These are phyloP conservation scores for Orthonevra nobilis DNA, from an alignment of 2,888 invertebrate genomes.

Conservation along the genomic window DNA sequence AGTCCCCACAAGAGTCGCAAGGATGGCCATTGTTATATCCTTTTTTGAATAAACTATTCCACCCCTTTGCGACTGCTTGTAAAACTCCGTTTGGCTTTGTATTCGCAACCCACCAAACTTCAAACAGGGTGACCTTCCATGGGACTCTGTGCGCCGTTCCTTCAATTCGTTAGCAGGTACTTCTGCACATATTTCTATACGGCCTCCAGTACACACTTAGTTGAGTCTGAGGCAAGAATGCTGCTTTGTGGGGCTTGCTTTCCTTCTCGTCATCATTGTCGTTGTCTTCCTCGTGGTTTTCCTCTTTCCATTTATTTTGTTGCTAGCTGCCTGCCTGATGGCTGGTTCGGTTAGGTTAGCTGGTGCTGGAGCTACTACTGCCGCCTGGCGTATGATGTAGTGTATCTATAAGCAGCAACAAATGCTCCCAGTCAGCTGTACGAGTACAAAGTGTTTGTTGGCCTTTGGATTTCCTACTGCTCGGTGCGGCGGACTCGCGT, in stretches of 20 bases:
- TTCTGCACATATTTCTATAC: slow-evolving; percentile 32
- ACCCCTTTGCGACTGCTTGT: too few relatives aligned
- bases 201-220: slow-evolving; percentile 18
- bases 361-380: slow-evolving; percentile 31
- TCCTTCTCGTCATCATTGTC: slow-evolving; percentile 28
- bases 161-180: slow-evolving; percentile 42
- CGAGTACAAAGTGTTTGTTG: slow-evolving; percentile 55
- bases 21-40: too few relatives aligned
- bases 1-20: too few relatives aligned
- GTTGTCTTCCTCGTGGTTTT: slow-evolving; percentile 57
- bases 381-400: slow-evolving; percentile 44
- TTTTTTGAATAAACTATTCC: too few relatives aligned
- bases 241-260: too few relatives aligned
- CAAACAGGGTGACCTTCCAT: too few relatives aligned
- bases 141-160: slow-evolving; percentile 49
- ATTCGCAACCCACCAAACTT: too few relatives aligned
- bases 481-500: slow-evolving; percentile 46
- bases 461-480: slow-evolving; percentile 59
- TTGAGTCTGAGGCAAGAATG: too few relatives aligned
- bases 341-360: slow-evolving; percentile 36
- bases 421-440: slow-evolving; percentile 56
- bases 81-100: too few relatives aligned
- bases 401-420: slow-evolving; percentile 58
- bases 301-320: slow-evolving; percentile 57
- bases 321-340: too few relatives aligned